Conservation (phyloP, 2,888 invertebrate genomes). For the Lasioglossum calceatum region DNA sequence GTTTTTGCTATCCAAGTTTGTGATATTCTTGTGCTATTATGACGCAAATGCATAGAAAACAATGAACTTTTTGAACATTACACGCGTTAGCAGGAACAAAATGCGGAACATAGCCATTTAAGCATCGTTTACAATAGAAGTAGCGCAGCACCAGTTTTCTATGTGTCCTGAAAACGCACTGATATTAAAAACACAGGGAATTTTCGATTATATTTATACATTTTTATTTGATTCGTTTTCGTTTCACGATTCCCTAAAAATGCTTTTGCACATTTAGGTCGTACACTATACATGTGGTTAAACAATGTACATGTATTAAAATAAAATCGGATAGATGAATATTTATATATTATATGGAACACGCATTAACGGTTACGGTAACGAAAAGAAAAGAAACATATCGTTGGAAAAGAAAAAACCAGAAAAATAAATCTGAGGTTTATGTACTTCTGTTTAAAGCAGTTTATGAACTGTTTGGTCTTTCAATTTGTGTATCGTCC, state of each 20-base stretch:
- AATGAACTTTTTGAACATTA: conserved; percentile 21
- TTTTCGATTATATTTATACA: conserved; percentile 51
- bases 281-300: conserved; percentile 44
- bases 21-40: conserved; percentile 65
- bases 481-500: conserved; percentile 25
- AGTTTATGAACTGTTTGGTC: conserved; percentile 26
- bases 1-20: conserved; percentile 64
- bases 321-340: conserved; percentile 59
- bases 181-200: conserved; percentile 60
- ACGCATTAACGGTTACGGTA: conserved; percentile 28
- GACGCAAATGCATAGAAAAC: conserved; percentile 45
- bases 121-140: conserved; percentile 38
- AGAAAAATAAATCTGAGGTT: conserved; percentile 22
- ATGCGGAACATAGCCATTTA: conserved; percentile 30
- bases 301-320: conserved; percentile 58
- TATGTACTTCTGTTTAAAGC: conserved; percentile 33
- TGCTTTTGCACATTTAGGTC: conserved; percentile 60
- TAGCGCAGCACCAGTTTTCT: conserved; percentile 55
- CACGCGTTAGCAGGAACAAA: conserved; percentile 23
- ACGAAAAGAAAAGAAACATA: conserved; percentile 38
- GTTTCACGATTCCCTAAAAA: conserved; percentile 29
- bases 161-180: conserved; percentile 56
- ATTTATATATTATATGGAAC: conserved; percentile 64
- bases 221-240: conserved; percentile 49
- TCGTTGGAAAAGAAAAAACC: conserved; percentile 32